Base-by-base conservation (phyloP, 2,113 vertebrate genomes). In the Hippocampus barbouri region DNA sequence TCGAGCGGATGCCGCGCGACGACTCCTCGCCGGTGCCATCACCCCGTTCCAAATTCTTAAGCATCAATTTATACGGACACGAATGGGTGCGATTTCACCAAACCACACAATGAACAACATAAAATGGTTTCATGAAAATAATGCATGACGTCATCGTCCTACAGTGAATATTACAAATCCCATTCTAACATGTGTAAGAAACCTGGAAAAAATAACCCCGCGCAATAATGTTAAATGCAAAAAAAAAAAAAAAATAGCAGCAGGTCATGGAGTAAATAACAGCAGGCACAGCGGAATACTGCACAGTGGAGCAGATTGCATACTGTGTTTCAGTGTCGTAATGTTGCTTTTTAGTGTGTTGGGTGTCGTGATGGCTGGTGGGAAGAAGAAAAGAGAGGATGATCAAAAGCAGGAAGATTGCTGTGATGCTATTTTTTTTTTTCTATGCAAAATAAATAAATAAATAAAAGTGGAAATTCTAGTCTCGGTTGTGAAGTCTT, bases 241-340 rank as follows among this genome's bases (percentile, higher is more conserved):
- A 59, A 51, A 51, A 49, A 16, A 8, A 54, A 54, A 56, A 8
- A 51, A 54, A 54, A 54, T 16, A 54, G 53, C 21, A 54, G 11
- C 56, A 27, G n/a, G 21, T 59, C 27, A 59, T 59, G 21, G 56
- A 27, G 23, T 59, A 25, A 59, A 59, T 59, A 59, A 59, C 56
- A 59, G 56, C 56, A 59, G 56, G 23, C 11, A 59, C 56, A 12
- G 56, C 4, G 23, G 23, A 59, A 25, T 25, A 15, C 25, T 59
- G 56, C 56, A 59, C 56, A 25, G 23, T 59, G 23, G 56, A 59
- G 25, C 56, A 59, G 56, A 59, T 59, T 59, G 56, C 56, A 27
- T 59, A 25, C 56, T 59, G 56, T 59, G n/a, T 59, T 59, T 27
- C 56, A 27, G 4, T 59, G n/a, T 56, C n/a, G 53, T 56, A 56